These are phyloP conservation scores for Mirounga angustirostris DNA, from an alignment of 2,113 vertebrate genomes.

Conservation along the genomic window DNA sequence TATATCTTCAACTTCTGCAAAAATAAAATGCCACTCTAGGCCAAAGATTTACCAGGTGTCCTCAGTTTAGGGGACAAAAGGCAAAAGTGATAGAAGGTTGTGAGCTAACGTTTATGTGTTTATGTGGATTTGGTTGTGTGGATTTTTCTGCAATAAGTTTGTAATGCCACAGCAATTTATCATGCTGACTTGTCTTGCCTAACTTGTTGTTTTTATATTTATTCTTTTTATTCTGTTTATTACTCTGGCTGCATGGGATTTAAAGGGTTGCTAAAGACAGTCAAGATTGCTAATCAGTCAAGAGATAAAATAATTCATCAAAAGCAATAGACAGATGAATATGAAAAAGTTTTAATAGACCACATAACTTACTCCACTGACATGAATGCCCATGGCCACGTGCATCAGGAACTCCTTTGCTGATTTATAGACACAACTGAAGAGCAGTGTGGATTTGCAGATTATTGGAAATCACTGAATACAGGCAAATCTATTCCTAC, in stretches of 20 bases:
- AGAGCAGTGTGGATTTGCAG: background rate
- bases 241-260: background rate
- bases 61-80: background rate
- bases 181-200: background rate
- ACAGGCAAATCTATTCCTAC: background rate
- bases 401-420: background rate
- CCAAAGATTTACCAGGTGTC: background rate
- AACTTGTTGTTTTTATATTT: background rate
- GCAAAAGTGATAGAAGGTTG: background rate
- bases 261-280: constrained; percentile 6
- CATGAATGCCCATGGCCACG: accelerated
- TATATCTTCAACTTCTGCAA: background rate
- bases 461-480: background rate
- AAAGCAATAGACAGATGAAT: background rate
- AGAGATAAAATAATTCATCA: background rate
- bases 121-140: background rate
- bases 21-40: background rate
- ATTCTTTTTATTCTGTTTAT: background rate
- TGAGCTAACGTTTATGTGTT: background rate
- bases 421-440: background rate
- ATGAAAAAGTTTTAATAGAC: background rate
- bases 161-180: background rate
- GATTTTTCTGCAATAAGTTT: background rate
- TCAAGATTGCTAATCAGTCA: constrained; percentile 1
- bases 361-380: background rate